These are phyloP conservation scores for Alaudala cheleensis DNA, from an alignment of 2,113 vertebrate genomes.

Conservation along the genomic window DNA sequence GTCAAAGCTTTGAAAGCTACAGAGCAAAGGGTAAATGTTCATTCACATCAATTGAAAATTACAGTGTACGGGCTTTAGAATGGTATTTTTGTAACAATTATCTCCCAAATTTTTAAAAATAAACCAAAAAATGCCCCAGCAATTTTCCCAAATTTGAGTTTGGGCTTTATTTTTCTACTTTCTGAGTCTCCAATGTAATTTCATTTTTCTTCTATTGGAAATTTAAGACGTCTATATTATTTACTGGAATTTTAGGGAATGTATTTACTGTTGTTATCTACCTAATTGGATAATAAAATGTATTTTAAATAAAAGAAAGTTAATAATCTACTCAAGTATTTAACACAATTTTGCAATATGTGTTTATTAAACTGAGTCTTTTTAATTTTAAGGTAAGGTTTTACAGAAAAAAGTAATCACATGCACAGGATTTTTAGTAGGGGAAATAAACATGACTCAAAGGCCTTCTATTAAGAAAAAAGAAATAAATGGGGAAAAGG, in stretches of 20 bases:
- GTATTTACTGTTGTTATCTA: background rate
- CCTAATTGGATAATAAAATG: background rate
- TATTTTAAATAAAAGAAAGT: background rate
- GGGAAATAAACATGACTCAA: background rate
- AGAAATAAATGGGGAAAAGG: background rate
- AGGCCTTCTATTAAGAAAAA: background rate
- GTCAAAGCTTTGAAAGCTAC: background rate
- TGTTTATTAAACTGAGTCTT: background rate
- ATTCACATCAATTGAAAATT: background rate
- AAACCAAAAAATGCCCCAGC: slow-evolving; percentile 43
- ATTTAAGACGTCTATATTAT: slow-evolving; percentile 18
- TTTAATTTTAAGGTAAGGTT: background rate
- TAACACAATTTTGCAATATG: background rate
- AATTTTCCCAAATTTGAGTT: slow-evolving; percentile 51
- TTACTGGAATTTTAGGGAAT: background rate
- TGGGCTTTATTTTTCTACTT: background rate
- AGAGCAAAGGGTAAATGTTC: background rate
- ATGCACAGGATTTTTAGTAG: background rate
- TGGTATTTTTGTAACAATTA: slow-evolving; percentile 29
- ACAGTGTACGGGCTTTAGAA: background rate
- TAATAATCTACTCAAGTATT: background rate
- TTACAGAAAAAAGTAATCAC: background rate
- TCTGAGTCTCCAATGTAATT: background rate
- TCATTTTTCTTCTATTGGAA: slow-evolving; percentile 6
- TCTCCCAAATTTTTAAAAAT: slow-evolving; percentile 40